Base-by-base conservation (phyloP, 1,140 invertebrate species). In the Drosophila subpulchrella region DNA sequence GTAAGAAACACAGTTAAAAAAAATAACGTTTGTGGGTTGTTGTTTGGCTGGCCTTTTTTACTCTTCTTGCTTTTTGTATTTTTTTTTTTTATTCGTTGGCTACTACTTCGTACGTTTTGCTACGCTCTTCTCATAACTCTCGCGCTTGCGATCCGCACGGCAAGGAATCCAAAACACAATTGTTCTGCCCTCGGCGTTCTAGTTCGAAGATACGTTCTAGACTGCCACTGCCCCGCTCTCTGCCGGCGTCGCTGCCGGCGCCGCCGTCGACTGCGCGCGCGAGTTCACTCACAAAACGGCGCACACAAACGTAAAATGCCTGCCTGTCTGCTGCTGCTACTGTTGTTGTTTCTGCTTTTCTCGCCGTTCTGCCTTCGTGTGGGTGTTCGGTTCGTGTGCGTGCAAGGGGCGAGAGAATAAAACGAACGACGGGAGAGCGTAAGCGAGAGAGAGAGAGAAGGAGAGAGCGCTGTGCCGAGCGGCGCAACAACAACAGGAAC, bases 111-210 rank as follows among this genome's bases (percentile, higher is more conserved):
- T 57, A 57, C 41, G 55, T 27, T 48, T 66, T 39, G 41, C 51
- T 72, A 57, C 41, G 55, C 55, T 57, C 55, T 63, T 63, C 60
- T 41, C 60, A 60, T 63, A 84, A 79, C 74, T 86, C 81, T 86
- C 81, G 81, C 81, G 80, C 73, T 51, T 78, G 81, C 81, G 84
- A 84, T 90, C 85, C 84, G 84, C 81, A 89, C 84, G 84, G 85
- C 77, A 89, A 89, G 85, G 67, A 91, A 91, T 91, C 89, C 84
- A 91, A 91, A 91, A 82, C 84, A 89, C 89, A 91, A 91, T 91
- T 91, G 89, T 91, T 91, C 85, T 85, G 81, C 72, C 79, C 76
- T 86, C 67, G 77, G 79, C 83, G 89, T 91, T 91, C 89, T 91
- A 84, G 66, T 78, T 89, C 67, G 75, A 89, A 83, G 80, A 88